Evolutionary conservation across 2,888 invertebrate genomes (phyloP).

Genomic region (Bugula neritina): DNA sequence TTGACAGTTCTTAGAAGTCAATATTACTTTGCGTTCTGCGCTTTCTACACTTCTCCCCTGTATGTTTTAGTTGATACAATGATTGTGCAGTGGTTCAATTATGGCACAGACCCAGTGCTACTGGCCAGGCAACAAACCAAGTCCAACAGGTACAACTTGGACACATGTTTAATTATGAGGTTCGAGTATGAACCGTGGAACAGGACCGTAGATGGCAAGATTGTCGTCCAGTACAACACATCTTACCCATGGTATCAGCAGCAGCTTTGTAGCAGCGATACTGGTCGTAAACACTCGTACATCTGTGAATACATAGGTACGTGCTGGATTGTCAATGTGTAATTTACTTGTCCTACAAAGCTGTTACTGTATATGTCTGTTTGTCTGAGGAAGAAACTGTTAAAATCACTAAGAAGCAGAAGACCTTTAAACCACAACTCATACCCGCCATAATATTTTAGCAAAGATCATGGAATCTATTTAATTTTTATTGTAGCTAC

Average conservation of each 20-base stretch:
- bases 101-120: neutral
- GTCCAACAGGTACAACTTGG: neutral
- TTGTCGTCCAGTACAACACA: neutral
- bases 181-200: neutral
- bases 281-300: slow-evolving; percentile 1
- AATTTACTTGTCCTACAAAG: too few relatives aligned
- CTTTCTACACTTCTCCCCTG: too few relatives aligned
- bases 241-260: slow-evolving; percentile 14
- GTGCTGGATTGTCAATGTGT: too few relatives aligned
- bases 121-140: neutral
- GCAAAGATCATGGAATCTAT: too few relatives aligned
- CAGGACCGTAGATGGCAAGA: neutral
- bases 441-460: too few relatives aligned
- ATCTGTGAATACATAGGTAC: slow-evolving; percentile 20
- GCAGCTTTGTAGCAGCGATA: neutral
- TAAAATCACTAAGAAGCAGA: too few relatives aligned
- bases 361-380: too few relatives aligned
- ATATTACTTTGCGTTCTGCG: too few relatives aligned
- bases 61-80: neutral
- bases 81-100: slow-evolving; percentile 18
- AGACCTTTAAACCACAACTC: too few relatives aligned
- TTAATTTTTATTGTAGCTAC: too few relatives aligned
- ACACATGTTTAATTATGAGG: slow-evolving; percentile 7
- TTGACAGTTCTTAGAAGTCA: too few relatives aligned
- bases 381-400: too few relatives aligned